Base-by-base conservation (phyloP, 1,140 invertebrate species). In the Ylistrum balloti region DNA sequence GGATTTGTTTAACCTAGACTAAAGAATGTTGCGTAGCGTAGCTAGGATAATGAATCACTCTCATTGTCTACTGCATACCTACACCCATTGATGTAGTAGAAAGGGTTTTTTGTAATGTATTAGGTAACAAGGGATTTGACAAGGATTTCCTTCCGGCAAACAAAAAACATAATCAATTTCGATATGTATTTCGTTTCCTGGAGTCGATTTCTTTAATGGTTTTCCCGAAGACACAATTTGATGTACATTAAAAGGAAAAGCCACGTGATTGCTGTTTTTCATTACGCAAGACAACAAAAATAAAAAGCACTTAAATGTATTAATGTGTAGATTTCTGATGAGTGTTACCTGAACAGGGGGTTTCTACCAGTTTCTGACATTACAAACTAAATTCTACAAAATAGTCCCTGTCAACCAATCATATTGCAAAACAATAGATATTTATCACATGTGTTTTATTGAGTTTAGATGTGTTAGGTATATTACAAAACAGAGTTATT, bases 1-100 rank as follows among this genome's bases (percentile, higher is more conserved):
- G 56, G 56, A 74, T 74, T 74, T 74, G 22, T 74, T 74, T 74
- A n/a, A 28, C 56, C n/a, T 74, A 74, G 56, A 74, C 56, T 17
- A 74, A n/a, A n/a, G 56, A 74, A 5, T 74, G 56, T n/a, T 5
- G n/a, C 11, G 28, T 28, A n/a, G 22, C 56, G 56, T 74, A 74
- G 5, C 28, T 22, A 5, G 13, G 56, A 17, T 74, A 17, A 74
- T 74, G 56, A 28, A 74, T 74, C 56, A 74, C 9, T 74, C 5
- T 74, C 56, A 74, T 74, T 28, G 22, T 5, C 5, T 38, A 38
- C 35, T 38, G 35, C 35, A 38, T 38, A 38, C 35, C 28, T 74
- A n/a, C 56, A 9, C 5, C 22, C 22, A 74, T 28, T 74, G 56
- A 74, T 74, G 22, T n/a, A 74, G n/a, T 74, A 7, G 56, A 74